Evolutionary conservation across 2,797 vertebrate genomes (phyloP), one percentile per base, ranked within the genome.

Genomic region (Buphagus erythrorhynchus): DNA sequence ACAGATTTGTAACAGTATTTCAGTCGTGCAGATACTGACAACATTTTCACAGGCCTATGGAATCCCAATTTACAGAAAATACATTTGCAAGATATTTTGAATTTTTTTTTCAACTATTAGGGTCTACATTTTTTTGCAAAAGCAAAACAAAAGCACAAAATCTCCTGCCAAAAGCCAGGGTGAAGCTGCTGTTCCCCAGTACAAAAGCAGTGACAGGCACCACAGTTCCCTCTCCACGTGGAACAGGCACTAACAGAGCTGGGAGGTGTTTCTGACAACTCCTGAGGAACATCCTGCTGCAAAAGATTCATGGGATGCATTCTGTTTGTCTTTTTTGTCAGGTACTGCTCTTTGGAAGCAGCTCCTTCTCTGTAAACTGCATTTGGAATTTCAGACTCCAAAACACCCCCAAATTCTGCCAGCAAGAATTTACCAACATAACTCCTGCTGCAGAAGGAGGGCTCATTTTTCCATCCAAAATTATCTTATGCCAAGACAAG

Each of bases 341-440:
- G 28, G 10, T 24, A 33, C 63, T 33, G 3, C 26, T 45, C 49
- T 38, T 25, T 11, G 21, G 26, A 77, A 91, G 75, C 26, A 35
- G 57, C 28, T 33, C 16, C 12, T 51, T 36, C 62, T 52, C 31
- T 3, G 2, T 3, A 6, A 22, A 36, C 28, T 17, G 11, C 16
- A 72, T 21, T 42, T 29, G 29, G 19, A 83, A 61, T 28, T 59
- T 65, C 72, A 80, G 11, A 16, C 29, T 86, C 36, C 36, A 16
- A 28, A 52, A 55, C 1, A 1, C 31, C 33, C 20, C n/a, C 6
- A 16, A 45, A 13, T n/a, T 45, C 76, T 10, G 3, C 24, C 35
- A 61, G 46, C 19, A 65, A 58, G n/a, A 65, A 51, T 3, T 36
- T 9, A 43, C 16, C 4, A 2, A 22, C 0, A 0, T 11, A 65